These are phyloP conservation scores for Spialia ferax DNA, from an alignment of 2,888 invertebrate species.

Conservation along the genomic window DNA sequence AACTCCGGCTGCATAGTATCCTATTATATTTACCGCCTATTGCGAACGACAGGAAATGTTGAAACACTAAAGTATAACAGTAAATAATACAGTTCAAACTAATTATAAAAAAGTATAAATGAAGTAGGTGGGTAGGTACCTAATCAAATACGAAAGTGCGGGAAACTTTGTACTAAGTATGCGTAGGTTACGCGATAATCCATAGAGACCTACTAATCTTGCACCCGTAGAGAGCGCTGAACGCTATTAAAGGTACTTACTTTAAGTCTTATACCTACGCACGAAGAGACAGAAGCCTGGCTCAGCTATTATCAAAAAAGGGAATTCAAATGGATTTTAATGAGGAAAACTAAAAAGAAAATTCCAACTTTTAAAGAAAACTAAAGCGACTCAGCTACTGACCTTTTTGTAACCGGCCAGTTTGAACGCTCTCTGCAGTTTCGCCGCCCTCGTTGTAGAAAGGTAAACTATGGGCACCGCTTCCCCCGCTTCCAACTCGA, in stretches of 20 bases:
- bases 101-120: no score
- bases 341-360: background rate
- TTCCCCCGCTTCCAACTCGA: conserved; percentile 74
- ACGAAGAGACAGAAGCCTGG: no score
- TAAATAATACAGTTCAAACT: no score
- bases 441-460: conserved; percentile 81
- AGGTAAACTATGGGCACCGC: conserved; percentile 81
- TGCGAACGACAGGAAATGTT: background rate
- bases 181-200: no score
- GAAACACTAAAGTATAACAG: no score
- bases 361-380: conserved; percentile 27
- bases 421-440: conserved; percentile 83
- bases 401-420: conserved; percentile 87
- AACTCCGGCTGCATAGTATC: conserved; percentile 13
- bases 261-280: background rate
- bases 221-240: no score
- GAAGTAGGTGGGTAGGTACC: no score
- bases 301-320: no score
- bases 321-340: background rate
- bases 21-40: background rate
- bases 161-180: no score
- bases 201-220: no score
- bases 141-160: no score
- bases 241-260: no score
- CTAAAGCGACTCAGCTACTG: conserved; percentile 51